Conservation (phyloP, 1,140 invertebrate genomes). For the Cherax destructor region DNA sequence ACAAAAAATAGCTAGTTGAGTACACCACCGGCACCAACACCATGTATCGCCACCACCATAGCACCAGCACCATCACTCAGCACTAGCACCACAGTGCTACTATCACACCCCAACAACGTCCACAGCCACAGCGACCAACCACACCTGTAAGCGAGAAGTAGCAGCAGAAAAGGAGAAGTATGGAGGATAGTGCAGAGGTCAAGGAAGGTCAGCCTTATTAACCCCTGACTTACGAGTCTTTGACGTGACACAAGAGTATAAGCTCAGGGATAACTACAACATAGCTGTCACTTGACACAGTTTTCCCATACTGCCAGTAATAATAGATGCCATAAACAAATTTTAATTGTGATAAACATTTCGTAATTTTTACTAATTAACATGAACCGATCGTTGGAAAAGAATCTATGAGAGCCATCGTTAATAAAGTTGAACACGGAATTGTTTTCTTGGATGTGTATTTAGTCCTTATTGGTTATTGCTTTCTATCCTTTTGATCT, state of each 20-base stretch:
- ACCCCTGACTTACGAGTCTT: neutral
- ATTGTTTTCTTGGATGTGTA: neutral
- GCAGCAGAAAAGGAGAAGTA: neutral
- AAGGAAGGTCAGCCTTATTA: conserved; percentile 24
- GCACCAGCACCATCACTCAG: too few relatives aligned
- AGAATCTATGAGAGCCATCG: conserved; percentile 32
- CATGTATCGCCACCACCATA: too few relatives aligned
- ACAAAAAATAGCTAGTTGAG: too few relatives aligned
- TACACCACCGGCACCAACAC: too few relatives aligned
- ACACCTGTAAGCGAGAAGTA: neutral
- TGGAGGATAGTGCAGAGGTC: conserved; percentile 16
- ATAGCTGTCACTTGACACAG: conserved; percentile 52
- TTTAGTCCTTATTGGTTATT: neutral
- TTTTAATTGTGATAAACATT: conserved; percentile 61
- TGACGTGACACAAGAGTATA: conserved; percentile 28
- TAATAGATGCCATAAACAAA: conserved; percentile 51
- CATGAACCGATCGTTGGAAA: conserved; percentile 46
- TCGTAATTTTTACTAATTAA: conserved; percentile 58
- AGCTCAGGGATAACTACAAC: conserved; percentile 19
- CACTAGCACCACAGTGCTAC: too few relatives aligned
- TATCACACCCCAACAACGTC: neutral
- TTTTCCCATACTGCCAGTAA: conserved; percentile 46
- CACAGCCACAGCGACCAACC: neutral
- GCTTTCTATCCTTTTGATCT: neutral
- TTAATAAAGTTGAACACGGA: conserved; percentile 30